phyloP scores from a whole-genome alignment of 2,888 invertebrate species.

The Hypolimnas misippus region DNA sequence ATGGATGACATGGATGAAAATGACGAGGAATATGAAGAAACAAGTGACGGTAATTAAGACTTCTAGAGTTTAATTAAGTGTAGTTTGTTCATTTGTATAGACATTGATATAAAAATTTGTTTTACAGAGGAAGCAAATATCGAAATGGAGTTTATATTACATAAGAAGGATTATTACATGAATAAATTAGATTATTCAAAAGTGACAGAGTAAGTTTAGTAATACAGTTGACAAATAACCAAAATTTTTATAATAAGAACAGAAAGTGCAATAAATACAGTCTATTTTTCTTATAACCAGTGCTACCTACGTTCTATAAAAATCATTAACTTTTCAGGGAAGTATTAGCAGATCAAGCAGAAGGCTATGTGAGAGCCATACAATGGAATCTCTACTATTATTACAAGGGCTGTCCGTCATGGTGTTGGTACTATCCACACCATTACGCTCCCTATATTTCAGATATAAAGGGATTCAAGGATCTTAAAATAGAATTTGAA shows the following conservation, averaged over 20 bases:
- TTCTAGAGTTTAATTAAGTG: background rate
- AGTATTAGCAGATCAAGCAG: constrained; percentile 91
- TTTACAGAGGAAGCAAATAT: constrained; percentile 83
- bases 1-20: constrained; percentile 57
- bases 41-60: constrained; percentile 67
- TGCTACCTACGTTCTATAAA: background rate
- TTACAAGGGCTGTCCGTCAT: constrained; percentile 97
- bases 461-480: constrained; percentile 92
- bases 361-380: constrained; percentile 95
- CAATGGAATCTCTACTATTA: constrained; percentile 99
- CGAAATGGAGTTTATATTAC: constrained; percentile 90
- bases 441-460: constrained; percentile 99
- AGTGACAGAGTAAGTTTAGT: constrained; percentile 87
- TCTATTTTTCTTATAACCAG: too few species aligned
- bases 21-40: constrained; percentile 69
- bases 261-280: too few species aligned
- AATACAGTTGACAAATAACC: background rate
- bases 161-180: constrained; percentile 96
- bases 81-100: background rate
- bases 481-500: constrained; percentile 91
- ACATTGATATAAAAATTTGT: constrained; percentile 12
- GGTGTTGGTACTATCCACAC: constrained; percentile 99
- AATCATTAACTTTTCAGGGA: constrained; percentile 81
- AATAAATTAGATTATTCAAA: constrained; percentile 92
- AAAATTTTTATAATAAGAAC: too few species aligned